A percentile compares a stretch with the other conserved stretches of the same genome.
phyloP scores from a whole-genome alignment of 37 sponge, comb jelly and placozoan genomes.

The Ephydatia muelleri region DNA sequence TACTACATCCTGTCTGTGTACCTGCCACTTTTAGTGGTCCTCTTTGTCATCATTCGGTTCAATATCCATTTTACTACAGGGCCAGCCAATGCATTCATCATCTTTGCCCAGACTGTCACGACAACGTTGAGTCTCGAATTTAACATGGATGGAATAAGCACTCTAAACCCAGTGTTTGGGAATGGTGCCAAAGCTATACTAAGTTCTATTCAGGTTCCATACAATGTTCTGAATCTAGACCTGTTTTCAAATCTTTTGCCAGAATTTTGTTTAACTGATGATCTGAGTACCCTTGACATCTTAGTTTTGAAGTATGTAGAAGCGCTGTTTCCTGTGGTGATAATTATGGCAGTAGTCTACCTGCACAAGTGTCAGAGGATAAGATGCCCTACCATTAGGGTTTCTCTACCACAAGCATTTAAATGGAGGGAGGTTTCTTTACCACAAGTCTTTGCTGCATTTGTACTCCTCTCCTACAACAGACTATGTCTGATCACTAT shows the following conservation, averaged over 20 bases:
- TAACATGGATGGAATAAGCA: background rate
- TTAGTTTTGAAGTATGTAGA: slow-evolving; percentile 29
- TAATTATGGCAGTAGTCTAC: slow-evolving; percentile 8
- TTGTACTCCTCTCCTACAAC: slow-evolving; percentile 59
- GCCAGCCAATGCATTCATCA: slow-evolving; percentile 43
- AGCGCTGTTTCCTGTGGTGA: slow-evolving; percentile 53
- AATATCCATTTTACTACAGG: slow-evolving; percentile 36
- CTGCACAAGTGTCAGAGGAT: background rate
- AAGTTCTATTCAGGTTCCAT: slow-evolving; percentile 13
- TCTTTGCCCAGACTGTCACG: slow-evolving; percentile 31
- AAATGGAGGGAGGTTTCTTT: background rate
- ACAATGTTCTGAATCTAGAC: slow-evolving; percentile 48
- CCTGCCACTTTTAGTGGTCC: slow-evolving; percentile 17
- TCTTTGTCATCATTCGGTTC: slow-evolving; percentile 36
- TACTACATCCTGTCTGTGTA: slow-evolving; percentile 22
- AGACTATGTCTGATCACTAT: slow-evolving; percentile 32
- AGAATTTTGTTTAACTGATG: slow-evolving; percentile 30
- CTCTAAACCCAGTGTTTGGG: background rate
- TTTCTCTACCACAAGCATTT: no score
- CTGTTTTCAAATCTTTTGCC: slow-evolving; percentile 48
- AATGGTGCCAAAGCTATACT: background rate
- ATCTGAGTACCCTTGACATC: slow-evolving; percentile 9
- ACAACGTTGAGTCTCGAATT: slow-evolving; percentile 17
- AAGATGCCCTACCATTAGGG: background rate
- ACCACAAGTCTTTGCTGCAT: slow-evolving; percentile 52